phyloP scores from a whole-genome alignment of 2,888 invertebrate species.

The Kuschelorhynchus macadamiae region DNA sequence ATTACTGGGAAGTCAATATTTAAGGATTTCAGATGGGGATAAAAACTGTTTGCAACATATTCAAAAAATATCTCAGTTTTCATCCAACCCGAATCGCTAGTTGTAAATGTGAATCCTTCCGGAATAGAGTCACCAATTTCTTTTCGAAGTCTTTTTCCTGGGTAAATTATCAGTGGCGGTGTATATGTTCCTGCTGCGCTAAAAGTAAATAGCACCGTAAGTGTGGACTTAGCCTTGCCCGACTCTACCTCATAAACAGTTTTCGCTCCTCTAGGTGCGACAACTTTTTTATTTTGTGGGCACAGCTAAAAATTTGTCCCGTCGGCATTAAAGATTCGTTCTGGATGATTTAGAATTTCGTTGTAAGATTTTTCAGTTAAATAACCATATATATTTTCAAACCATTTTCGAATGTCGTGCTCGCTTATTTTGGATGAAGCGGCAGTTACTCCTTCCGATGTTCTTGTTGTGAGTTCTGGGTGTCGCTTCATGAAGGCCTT shows the following conservation, averaged over 20 bases:
- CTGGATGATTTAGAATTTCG: constrained; percentile 46
- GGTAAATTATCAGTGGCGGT: constrained; percentile 16
- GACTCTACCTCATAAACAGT: constrained; percentile 13
- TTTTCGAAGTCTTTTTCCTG: constrained; percentile 37
- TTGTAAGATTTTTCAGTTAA: constrained; percentile 15
- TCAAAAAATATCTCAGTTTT: constrained; percentile 45
- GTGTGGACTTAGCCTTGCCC: neutral
- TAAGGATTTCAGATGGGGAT: too few species aligned
- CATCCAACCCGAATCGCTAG: constrained; percentile 44
- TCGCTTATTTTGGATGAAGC: constrained; percentile 55
- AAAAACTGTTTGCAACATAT: too few species aligned
- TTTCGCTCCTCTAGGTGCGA: constrained; percentile 24
- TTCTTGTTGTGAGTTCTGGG: neutral
- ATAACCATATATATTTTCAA: constrained; percentile 43
- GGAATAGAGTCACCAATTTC: constrained; percentile 20
- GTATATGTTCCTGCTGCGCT: neutral
- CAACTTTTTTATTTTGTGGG: constrained; percentile 40
- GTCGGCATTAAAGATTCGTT: constrained; percentile 52
- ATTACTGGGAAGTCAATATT: constrained; percentile 37
- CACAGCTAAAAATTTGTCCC: constrained; percentile 31
- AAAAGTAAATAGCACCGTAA: constrained; percentile 17
- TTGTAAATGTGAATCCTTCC: constrained; percentile 11
- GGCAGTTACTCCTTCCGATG: constrained; percentile 49
- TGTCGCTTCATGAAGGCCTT: constrained; percentile 18
- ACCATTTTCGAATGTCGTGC: constrained; percentile 49